Evolutionary conservation across 2,113 vertebrate species (phyloP).

Genomic region (Ascaphus truei): DNA sequence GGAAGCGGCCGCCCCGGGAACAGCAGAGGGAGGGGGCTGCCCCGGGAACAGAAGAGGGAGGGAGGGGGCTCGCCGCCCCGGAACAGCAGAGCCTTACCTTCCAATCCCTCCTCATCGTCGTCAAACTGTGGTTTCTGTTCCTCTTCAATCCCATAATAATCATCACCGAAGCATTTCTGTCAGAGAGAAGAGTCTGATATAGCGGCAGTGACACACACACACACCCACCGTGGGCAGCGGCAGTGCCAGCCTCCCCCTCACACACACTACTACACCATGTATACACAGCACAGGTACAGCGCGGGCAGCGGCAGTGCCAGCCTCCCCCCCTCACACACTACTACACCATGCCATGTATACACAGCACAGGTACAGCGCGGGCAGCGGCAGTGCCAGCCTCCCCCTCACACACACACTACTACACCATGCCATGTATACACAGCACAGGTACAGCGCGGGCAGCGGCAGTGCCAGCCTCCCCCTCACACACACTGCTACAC

Average conservation of each 20-base stretch:
- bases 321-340: no score
- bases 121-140: constrained; percentile 84
- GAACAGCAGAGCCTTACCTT: constrained; percentile 55
- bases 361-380: neutral
- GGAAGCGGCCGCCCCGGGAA: neutral
- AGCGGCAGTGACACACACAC: no score
- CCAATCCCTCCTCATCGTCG: constrained; percentile 68
- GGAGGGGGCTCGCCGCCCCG: neutral
- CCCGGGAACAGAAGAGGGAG: neutral
- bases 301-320: no score
- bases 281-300: neutral
- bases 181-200: no score
- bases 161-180: constrained; percentile 75
- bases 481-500: no score
- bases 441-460: no score
- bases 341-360: no score
- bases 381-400: no score
- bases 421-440: no score
- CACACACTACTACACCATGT: neutral
- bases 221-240: neutral
- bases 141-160: constrained; percentile 71
- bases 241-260: neutral
- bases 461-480: no score
- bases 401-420: no score
- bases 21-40: neutral